Evolutionary conservation across 2,888 invertebrate species (phyloP), one percentile per base, ranked within the genome.

Genomic region (Mechanitis messenoides): DNA sequence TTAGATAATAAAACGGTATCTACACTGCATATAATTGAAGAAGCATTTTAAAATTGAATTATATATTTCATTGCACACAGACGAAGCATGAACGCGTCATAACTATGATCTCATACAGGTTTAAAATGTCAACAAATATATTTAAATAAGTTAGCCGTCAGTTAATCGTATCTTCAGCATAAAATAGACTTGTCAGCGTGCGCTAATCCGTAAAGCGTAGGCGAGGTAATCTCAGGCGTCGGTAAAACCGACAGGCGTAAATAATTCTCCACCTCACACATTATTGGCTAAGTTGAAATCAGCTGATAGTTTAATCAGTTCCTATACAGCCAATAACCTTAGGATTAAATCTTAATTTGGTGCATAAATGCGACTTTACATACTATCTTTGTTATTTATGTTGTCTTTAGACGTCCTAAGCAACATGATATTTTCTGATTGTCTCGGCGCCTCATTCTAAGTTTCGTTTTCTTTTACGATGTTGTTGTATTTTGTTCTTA

Each of bases 121-220:
- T 35, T 57, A 57, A 61, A 55, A 56, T 35, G 50, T 66, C 59
- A 60, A 53, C 60, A 58, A 59, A 60, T 60, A 33, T 56, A 60
- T 61, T 68, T 55, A 59, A 63, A 62, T 61, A 67, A 63, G 55
- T 69, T 68, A 69, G 69, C 62, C 63, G 72, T 71, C 69, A 74
- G 71, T 69, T 75, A 73, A 75, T 74, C 68, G 72, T 74, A 72
- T 74, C 72, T 69, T 63, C 56, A 62, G 60, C 71, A 72, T 76
- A 77, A 80, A 79, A 84, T 83, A 81, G 75, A 84, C 73, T 76
- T 83, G 81, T 84, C 80, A 77, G 76, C 69, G 68, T 72, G 73
- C 72, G 71, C 77, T 78, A 80, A 81, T 80, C 76, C 74, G 69
- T 66, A 60, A 71, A 71, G 75, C 77, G 81, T 80, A 77, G 80